Conservation (phyloP, 2,888 invertebrate genomes). For the Rugalucina vietnamica region DNA sequence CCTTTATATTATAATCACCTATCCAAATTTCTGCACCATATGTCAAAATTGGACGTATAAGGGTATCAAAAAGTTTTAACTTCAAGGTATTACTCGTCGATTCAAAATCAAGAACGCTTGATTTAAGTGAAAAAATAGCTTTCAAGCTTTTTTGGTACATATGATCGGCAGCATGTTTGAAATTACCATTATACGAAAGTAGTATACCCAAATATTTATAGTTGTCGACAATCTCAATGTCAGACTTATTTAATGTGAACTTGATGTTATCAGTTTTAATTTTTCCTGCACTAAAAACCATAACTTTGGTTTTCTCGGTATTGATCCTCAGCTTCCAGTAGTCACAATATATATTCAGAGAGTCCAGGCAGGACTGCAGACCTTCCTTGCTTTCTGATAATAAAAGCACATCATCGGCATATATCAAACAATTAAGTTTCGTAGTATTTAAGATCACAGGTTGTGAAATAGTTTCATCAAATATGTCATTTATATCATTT, state of each 20-base stretch:
- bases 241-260: not conserved
- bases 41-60: not conserved
- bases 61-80: not conserved
- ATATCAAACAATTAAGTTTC: constrained; percentile 18
- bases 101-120: not conserved
- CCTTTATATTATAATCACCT: not conserved
- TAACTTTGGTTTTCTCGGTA: not conserved
- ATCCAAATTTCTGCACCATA: not conserved
- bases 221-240: not conserved
- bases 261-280: not conserved
- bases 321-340: not conserved
- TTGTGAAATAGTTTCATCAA: not conserved
- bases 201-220: not conserved
- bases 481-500: not conserved
- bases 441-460: constrained; percentile 7
- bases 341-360: constrained; percentile 3
- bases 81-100: not conserved
- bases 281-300: not conserved
- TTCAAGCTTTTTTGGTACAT: not conserved
- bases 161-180: not conserved
- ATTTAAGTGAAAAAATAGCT: not conserved
- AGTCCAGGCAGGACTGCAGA: constrained; percentile 1
- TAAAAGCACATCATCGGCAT: not conserved
- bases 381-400: constrained; percentile 19
- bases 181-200: not conserved